phyloP scores from a whole-genome alignment of 2,797 vertebrate genomes.

The Pseudotriccus pelzelni region DNA sequence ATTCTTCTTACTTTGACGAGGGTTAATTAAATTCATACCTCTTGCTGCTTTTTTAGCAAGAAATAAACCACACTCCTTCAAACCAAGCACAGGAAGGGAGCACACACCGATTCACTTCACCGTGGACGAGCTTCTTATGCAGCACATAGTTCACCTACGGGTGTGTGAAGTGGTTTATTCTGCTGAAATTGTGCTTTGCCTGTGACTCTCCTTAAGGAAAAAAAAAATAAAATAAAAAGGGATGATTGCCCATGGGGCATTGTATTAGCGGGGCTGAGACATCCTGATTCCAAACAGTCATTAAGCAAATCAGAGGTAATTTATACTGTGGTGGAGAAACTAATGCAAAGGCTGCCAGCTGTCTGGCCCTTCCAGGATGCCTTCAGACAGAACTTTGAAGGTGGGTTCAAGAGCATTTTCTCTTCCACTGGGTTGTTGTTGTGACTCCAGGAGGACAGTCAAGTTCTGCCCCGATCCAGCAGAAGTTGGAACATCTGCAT shows the following conservation, averaged over 20 bases:
- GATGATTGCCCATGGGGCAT: conserved; percentile 59
- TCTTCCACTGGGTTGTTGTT: background rate
- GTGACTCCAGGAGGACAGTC: conserved; percentile 24
- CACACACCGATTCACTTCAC: background rate
- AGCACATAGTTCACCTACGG: conserved; percentile 12
- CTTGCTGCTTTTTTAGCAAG: background rate
- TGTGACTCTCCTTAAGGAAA: conserved; percentile 52
- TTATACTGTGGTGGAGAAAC: conserved; percentile 70
- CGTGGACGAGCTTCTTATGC: background rate
- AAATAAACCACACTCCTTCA: background rate
- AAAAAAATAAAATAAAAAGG: conserved; percentile 51
- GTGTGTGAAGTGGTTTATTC: conserved; percentile 64
- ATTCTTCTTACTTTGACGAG: conserved; percentile 45
- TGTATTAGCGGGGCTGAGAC: conserved; percentile 52
- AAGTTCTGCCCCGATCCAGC: background rate
- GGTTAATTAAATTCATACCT: conserved; percentile 55
- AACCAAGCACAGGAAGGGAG: background rate
- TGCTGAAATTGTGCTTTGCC: conserved; percentile 59
- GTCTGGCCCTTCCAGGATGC: conserved; percentile 65
- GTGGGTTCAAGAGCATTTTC: background rate
- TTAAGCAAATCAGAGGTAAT: conserved; percentile 70
- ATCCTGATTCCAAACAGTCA: conserved; percentile 70
- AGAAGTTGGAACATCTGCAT: conserved; percentile 34
- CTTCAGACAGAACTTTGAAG: conserved; percentile 64
- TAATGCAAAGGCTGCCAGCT: conserved; percentile 71